These are phyloP conservation scores for Caranx ignobilis DNA, from an alignment of 2,113 vertebrate species.

Conservation along the genomic window DNA sequence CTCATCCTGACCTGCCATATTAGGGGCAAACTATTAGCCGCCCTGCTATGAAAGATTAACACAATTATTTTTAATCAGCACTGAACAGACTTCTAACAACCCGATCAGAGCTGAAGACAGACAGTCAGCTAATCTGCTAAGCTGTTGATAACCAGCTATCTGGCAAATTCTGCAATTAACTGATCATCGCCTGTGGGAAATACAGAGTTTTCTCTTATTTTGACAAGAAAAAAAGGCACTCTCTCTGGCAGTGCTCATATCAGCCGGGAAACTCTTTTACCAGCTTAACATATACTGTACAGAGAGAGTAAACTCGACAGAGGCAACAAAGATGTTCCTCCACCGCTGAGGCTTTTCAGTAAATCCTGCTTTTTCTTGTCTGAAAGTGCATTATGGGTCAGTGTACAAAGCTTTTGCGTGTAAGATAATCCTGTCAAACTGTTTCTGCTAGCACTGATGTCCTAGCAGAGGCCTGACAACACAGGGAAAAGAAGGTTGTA, in stretches of 20 bases:
- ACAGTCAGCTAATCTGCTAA: conserved; percentile 31
- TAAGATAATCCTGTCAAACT: conserved; percentile 61
- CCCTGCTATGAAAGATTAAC: conserved; percentile 37
- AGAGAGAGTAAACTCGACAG: conserved; percentile 29
- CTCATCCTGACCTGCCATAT: conserved; percentile 7
- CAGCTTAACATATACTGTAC: conserved; percentile 9
- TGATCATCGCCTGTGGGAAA: not conserved
- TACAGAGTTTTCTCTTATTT: conserved; percentile 32
- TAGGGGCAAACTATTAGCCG: conserved; percentile 23
- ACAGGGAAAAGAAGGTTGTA: conserved; percentile 16
- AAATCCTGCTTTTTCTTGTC: conserved; percentile 55
- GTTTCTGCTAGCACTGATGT: conserved; percentile 39
- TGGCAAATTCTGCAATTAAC: conserved; percentile 24
- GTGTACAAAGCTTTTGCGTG: conserved; percentile 60
- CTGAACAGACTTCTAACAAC: conserved; percentile 36
- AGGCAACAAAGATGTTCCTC: conserved; percentile 44
- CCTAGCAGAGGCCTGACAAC: conserved; percentile 35
- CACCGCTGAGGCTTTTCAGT: conserved; percentile 13
- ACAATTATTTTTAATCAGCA: conserved; percentile 47
- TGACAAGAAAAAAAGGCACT: conserved; percentile 20
- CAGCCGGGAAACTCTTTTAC: conserved; percentile 16
- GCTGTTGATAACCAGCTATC: conserved; percentile 48
- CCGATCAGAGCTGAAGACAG: conserved; percentile 18
- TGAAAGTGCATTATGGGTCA: conserved; percentile 63
- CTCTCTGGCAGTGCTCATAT: not conserved